Conservation (phyloP, 2,113 vertebrate genomes). For the Gnathonemus echidnorhynchus region DNA sequence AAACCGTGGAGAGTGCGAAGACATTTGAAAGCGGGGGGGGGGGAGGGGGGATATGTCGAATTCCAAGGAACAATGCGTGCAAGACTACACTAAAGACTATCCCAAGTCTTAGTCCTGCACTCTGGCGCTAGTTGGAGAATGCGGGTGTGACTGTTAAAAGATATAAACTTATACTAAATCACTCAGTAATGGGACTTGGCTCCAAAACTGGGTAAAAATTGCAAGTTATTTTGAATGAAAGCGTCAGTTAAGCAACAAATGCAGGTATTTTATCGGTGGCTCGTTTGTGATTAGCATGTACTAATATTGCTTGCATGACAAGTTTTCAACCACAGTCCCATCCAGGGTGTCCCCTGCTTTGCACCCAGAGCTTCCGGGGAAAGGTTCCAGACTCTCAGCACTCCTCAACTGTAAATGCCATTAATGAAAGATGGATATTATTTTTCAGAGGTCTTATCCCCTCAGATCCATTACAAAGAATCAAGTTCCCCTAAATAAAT, state of each 20-base stretch:
- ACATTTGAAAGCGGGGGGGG: neutral
- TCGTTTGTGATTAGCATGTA: neutral
- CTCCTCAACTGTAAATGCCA: neutral
- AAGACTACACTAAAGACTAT: neutral
- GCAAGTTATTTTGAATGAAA: neutral
- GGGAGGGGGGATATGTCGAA: neutral
- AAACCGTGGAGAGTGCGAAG: neutral
- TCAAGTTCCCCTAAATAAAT: neutral
- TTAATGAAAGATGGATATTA: neutral
- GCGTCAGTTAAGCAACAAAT: neutral
- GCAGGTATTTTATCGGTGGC: neutral
- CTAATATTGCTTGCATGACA: neutral
- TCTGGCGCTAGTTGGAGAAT: neutral
- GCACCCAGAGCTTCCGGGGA: neutral
- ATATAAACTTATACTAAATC: neutral
- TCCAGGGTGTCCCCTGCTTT: neutral
- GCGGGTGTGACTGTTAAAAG: neutral
- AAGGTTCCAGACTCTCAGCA: neutral
- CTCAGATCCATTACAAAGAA: neutral
- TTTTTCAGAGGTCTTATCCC: neutral
- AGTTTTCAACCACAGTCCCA: neutral
- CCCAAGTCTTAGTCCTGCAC: neutral
- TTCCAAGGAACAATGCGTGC: neutral
- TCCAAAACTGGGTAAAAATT: neutral
- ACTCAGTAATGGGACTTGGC: neutral